Base-by-base conservation (phyloP, 2,797 vertebrate species). In the Acanthornis magna region DNA sequence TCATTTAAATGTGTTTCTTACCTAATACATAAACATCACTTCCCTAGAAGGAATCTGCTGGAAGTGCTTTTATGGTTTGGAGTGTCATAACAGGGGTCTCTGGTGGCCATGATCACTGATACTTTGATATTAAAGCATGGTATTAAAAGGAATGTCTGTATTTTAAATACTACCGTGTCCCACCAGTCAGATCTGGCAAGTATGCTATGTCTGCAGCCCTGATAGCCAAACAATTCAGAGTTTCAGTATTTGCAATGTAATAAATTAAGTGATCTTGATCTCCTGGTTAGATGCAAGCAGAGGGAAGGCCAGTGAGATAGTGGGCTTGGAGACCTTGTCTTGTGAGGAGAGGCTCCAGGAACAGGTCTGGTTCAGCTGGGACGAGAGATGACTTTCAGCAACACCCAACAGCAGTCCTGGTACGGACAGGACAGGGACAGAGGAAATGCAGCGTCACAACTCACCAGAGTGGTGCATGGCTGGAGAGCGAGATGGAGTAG, bases 401-500 rank as follows among this genome's bases (percentile, higher is more conserved):
- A 48, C 22, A 36, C 9, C 9, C 21, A 36, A 11, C n/a, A 60
- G 26, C 26, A 60, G 34, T 36, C n/a, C 29, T 38, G 26, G 36
- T 38, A n/a, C 5, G 27, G 58, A 58, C 38, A 47, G 29, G 14
- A 72, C 25, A 14, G n/a, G 7, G 7, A 40, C 25, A 47, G 45
- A 32, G 23, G 26, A 65, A 53, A 84, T 16, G 22, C 21, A 72
- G 25, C 1, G 0, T 21, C 25, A 4, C 2, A 9, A 22, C 42
- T 55, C 2, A 0, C 32, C 30, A 48, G n/a, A 27, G 40, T 7
- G 34, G 15, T 40, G 18, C 22, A 15, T 3, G 4, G 18, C 2
- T 40, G 38, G 29, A 65, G 16, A 55, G 13, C 21, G 19, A 54
- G 23, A 50, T 16, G 42, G 27, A 83, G n/a, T 15, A 70, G 48